phyloP scores from a whole-genome alignment of 2,888 invertebrate genomes.

The Zeuzera pyrina region DNA sequence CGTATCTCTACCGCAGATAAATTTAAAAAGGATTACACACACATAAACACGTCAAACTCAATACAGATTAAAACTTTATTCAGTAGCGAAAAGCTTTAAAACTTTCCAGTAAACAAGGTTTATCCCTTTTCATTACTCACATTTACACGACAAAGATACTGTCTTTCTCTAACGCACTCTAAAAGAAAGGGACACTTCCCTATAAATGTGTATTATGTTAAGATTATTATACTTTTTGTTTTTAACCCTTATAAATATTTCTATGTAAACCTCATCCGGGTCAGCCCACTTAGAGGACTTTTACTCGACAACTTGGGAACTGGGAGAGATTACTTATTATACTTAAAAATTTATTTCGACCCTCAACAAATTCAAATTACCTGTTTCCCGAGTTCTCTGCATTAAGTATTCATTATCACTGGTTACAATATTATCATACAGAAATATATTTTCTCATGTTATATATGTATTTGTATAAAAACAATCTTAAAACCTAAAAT shows the following conservation, averaged over 20 bases:
- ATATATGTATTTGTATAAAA: no score
- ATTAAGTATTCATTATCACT: no score
- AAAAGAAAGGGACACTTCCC: slow-evolving; percentile 20
- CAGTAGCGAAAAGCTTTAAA: slow-evolving; percentile 43
- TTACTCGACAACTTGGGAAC: slow-evolving; percentile 24
- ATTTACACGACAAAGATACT: slow-evolving; percentile 36
- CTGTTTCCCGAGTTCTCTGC: not conserved
- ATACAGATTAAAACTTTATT: slow-evolving; percentile 65
- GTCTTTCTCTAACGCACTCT: slow-evolving; percentile 19
- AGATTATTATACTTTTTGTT: slow-evolving; percentile 34
- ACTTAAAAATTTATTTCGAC: slow-evolving; percentile 2
- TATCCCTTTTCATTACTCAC: slow-evolving; percentile 51
- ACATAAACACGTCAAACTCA: slow-evolving; percentile 55
- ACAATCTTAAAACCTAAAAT: no score
- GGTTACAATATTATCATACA: no score
- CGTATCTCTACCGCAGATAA: slow-evolving; percentile 45
- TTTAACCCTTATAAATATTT: slow-evolving; percentile 39
- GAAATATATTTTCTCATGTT: no score
- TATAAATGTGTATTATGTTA: slow-evolving; percentile 6
- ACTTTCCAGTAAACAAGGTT: slow-evolving; percentile 46
- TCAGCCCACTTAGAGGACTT: slow-evolving; percentile 39
- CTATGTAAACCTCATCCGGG: slow-evolving; percentile 30
- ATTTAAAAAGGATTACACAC: slow-evolving; percentile 56
- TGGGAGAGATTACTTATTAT: slow-evolving; percentile 23
- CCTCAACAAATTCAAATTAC: slow-evolving; percentile 1